Evolutionary conservation across 1,140 invertebrate species (phyloP).

Genomic region (Galleria mellonella): DNA sequence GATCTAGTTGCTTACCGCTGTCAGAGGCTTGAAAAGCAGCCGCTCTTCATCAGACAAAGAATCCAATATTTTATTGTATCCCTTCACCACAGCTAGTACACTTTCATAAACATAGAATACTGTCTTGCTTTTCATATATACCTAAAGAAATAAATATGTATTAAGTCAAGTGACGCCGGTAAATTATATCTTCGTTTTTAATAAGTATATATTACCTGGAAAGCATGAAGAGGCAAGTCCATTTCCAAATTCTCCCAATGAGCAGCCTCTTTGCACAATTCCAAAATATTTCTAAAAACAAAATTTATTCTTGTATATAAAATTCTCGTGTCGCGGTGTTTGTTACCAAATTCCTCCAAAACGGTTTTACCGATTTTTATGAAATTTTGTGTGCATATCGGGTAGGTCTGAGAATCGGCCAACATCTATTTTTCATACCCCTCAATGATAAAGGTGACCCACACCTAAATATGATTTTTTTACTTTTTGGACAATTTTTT

Average conservation of each 20-base stretch:
- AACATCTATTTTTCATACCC: no score
- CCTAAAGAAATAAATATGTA: constrained; percentile 37
- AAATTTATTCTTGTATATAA: background rate
- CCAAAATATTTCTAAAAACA: constrained; percentile 46
- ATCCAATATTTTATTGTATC: constrained; percentile 87
- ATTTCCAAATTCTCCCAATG: constrained; percentile 81
- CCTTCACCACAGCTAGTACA: constrained; percentile 82
- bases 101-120: constrained; percentile 82
- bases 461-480: background rate
- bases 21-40: constrained; percentile 76
- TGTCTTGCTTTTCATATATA: constrained; percentile 78
- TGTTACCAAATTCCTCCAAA: no score
- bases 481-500: no score
- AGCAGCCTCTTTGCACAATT: constrained; percentile 79
- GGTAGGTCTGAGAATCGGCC: no score
- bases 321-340: no score
- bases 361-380: no score
- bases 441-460: no score
- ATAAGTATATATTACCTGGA: no score
- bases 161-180: no score
- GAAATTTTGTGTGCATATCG: no score
- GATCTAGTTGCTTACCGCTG: constrained; percentile 40
- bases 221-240: constrained; percentile 79
- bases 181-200: no score
- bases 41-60: constrained; percentile 76